Percentiles rank a stretch among this genome's conserved stretches.
These are phyloP conservation scores for Tachina grossa DNA, from an alignment of 2,888 invertebrate genomes.

Conservation along the genomic window DNA sequence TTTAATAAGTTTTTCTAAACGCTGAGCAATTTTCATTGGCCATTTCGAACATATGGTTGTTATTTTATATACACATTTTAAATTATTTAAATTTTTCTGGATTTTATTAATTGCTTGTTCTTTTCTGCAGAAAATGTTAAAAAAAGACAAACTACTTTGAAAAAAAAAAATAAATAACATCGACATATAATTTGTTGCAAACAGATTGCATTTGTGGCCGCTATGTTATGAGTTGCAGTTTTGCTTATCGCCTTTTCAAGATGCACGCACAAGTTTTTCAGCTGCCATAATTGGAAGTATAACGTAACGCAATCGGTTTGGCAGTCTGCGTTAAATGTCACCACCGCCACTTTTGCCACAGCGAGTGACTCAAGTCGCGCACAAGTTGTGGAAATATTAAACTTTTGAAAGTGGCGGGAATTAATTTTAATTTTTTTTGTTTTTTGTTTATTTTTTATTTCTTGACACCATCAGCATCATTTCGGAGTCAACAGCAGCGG, in stretches of 20 bases:
- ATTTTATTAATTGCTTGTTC: conserved; percentile 49
- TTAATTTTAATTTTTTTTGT: conserved; percentile 46
- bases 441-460: conserved; percentile 31
- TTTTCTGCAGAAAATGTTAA: conserved; percentile 39
- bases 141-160: conserved; percentile 19
- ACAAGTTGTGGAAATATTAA: conserved; percentile 22
- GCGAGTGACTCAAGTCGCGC: conserved; percentile 38
- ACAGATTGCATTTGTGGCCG: conserved; percentile 26
- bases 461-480: conserved; percentile 50
- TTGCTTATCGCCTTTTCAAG: conserved; percentile 62
- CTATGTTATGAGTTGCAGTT: conserved; percentile 32
- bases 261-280: conserved; percentile 65
- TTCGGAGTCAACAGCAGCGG: conserved; percentile 1
- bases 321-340: conserved; percentile 63
- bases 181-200: conserved; percentile 31
- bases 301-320: conserved; percentile 65
- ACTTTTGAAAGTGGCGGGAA: conserved; percentile 41
- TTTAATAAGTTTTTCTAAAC: neutral
- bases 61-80: neutral
- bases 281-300: conserved; percentile 67
- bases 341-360: conserved; percentile 42
- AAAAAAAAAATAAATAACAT: neutral
- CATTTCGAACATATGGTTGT: neutral
- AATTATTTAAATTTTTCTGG: conserved; percentile 18
- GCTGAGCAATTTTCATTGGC: neutral